phyloP scores from a whole-genome alignment of 92 coral and sea anemone species.

The Micromussa lordhowensis region DNA sequence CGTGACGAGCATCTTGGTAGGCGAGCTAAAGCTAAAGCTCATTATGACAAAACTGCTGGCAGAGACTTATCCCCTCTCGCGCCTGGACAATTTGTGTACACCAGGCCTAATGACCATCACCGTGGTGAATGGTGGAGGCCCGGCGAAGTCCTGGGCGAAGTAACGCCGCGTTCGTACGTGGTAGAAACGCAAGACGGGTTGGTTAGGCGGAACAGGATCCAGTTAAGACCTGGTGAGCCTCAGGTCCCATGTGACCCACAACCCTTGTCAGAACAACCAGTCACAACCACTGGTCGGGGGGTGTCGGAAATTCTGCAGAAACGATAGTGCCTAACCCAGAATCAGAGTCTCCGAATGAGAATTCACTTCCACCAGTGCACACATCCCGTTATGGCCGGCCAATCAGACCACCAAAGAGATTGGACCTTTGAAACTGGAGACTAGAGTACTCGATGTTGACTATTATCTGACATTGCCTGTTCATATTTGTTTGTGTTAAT shows the following conservation, averaged over 20 bases:
- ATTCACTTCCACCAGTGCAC: conserved; percentile 9
- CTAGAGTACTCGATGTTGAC: neutral
- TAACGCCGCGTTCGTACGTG: conserved; percentile 43
- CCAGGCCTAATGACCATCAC: neutral
- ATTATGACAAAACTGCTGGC: neutral
- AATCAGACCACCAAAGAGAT: conserved; percentile 14
- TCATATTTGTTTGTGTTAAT: too few relatives aligned
- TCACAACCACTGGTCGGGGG: too few relatives aligned
- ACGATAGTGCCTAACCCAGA: too few relatives aligned
- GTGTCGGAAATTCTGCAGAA: too few relatives aligned
- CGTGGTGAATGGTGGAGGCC: neutral
- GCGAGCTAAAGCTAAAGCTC: too few relatives aligned
- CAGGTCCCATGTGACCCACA: neutral
- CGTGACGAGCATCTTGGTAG: conserved; percentile 22
- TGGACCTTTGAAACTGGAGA: conserved; percentile 10
- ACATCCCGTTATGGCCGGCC: conserved; percentile 42
- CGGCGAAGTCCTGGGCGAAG: conserved; percentile 30
- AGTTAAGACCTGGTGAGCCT: conserved; percentile 36
- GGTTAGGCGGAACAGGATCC: conserved; percentile 41
- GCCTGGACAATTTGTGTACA: too few relatives aligned
- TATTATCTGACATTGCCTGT: too few relatives aligned
- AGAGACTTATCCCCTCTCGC: neutral
- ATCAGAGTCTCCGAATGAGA: neutral
- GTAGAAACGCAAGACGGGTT: conserved; percentile 24
- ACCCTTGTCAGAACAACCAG: too few relatives aligned